phyloP scores from a whole-genome alignment of 2,113 vertebrate species.

The Percopsis transmontana region DNA sequence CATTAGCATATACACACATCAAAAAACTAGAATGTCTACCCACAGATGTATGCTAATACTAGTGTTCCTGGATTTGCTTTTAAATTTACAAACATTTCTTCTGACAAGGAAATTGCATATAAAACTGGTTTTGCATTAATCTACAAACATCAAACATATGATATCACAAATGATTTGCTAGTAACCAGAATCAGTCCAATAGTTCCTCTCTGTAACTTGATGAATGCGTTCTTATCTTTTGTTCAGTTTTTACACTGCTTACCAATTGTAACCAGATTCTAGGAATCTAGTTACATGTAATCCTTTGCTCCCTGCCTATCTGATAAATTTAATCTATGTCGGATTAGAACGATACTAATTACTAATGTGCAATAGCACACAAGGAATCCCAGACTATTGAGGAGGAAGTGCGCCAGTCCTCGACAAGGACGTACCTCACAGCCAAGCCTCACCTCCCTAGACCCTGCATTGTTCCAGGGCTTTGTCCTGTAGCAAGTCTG shows the following conservation, averaged over 20 bases:
- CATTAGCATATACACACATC: neutral
- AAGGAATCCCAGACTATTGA: constrained; percentile 37
- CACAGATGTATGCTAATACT: neutral
- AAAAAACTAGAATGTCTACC: neutral
- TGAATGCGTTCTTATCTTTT: no score
- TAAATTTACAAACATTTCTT: no score
- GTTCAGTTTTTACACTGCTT: neutral
- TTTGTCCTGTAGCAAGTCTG: constrained; percentile 68
- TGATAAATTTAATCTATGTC: constrained; percentile 38
- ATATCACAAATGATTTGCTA: no score
- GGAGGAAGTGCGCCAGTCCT: constrained; percentile 43
- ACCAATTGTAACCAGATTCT: constrained; percentile 23
- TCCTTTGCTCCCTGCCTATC: constrained; percentile 18
- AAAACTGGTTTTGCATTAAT: no score
- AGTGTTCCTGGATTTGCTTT: no score
- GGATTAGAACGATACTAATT: constrained; percentile 40
- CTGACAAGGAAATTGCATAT: neutral
- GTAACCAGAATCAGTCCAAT: no score
- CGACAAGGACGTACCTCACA: neutral
- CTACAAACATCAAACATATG: no score
- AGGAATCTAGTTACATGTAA: constrained; percentile 21
- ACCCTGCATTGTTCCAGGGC: constrained; percentile 64
- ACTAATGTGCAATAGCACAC: constrained; percentile 28
- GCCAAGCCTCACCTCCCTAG: constrained; percentile 46
- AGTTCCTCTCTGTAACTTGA: neutral